Evolutionary conservation across 2,113 vertebrate species (phyloP).

Genomic region (Hystrix brachyura): DNA sequence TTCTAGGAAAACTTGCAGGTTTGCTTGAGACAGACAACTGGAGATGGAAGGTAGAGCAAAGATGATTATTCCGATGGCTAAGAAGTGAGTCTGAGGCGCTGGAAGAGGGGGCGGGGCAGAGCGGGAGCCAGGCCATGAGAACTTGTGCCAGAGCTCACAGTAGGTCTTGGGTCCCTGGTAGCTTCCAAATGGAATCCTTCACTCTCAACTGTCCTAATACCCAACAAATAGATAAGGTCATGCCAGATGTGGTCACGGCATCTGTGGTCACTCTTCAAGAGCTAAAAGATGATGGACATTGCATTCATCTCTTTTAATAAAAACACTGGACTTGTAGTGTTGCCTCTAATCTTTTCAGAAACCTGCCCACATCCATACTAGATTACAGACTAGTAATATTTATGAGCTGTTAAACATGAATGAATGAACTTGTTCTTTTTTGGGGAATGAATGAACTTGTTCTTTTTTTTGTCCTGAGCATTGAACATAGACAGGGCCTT

Average conservation of each 20-base stretch:
- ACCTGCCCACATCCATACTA: not conserved
- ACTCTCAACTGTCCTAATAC: not conserved
- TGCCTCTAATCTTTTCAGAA: slow-evolving; percentile 43
- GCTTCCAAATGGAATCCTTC: not conserved
- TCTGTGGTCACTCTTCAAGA: not conserved
- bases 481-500: not conserved
- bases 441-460: not conserved
- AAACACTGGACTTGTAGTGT: not conserved
- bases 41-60: not conserved
- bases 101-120: not conserved
- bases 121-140: not conserved
- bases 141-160: not conserved
- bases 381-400: not conserved
- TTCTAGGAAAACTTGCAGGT: not conserved
- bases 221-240: not conserved
- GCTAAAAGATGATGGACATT: not conserved
- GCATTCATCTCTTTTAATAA: slow-evolving; percentile 6
- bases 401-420: not conserved
- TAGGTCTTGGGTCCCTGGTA: not conserved
- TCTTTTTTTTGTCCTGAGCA: not conserved
- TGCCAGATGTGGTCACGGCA: not conserved
- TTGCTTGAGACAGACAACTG: not conserved
- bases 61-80: not conserved
- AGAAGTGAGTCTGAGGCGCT: not conserved
- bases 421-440: not conserved